Percentiles rank a stretch among this genome's conserved stretches.
phyloP scores from a whole-genome alignment of 37 sponge, comb jelly and placozoan genomes.

The Chondrosia reniformis region DNA sequence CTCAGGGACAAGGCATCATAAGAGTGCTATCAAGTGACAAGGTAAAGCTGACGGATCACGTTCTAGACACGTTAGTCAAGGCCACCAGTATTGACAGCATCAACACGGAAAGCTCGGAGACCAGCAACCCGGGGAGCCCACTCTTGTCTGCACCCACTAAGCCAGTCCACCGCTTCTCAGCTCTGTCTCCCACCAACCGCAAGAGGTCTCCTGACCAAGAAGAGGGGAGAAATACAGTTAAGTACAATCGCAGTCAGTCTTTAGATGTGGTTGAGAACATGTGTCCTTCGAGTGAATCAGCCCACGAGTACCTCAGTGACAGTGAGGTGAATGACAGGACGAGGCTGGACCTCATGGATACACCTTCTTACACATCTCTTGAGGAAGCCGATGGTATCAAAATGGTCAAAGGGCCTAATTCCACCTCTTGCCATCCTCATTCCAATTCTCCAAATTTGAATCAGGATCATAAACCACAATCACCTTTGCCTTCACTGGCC shows the following conservation, averaged over 20 bases:
- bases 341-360: neutral
- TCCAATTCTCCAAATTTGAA: conserved; percentile 12
- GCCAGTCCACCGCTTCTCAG: conserved; percentile 5
- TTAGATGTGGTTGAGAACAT: neutral
- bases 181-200: neutral
- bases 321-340: conserved; percentile 6
- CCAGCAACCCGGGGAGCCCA: neutral
- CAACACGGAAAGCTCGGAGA: neutral
- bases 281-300: neutral
- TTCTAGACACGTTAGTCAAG: conserved; percentile 17
- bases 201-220: neutral
- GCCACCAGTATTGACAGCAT: conserved; percentile 16
- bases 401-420: neutral
- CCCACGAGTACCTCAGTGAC: conserved; percentile 16
- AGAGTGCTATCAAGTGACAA: conserved; percentile 8
- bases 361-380: neutral
- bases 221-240: neutral
- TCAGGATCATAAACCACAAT: no score
- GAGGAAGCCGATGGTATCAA: neutral
- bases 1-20: neutral
- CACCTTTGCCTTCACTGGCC: conserved; percentile 4
- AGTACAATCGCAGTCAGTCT: neutral
- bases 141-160: neutral
- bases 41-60: neutral
- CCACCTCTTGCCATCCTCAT: neutral